Conservation (phyloP, 2,888 invertebrate genomes). For the Patella ulyssiponensis region DNA sequence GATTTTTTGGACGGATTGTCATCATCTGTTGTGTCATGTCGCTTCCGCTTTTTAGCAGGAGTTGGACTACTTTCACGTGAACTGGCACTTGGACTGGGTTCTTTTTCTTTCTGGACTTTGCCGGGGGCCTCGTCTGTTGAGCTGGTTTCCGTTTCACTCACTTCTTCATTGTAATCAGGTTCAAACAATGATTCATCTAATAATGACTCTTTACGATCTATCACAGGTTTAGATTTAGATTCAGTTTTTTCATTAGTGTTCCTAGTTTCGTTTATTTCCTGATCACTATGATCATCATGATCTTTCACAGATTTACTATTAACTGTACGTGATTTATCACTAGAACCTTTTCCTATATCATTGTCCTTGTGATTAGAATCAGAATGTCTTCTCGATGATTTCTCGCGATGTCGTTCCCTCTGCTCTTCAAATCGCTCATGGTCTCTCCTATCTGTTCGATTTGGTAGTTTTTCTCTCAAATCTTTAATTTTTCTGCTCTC, state of each 20-base stretch:
- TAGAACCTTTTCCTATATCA: constrained; percentile 38
- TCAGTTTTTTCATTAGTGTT: background rate
- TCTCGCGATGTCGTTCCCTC: constrained; percentile 19
- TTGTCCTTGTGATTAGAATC: constrained; percentile 26
- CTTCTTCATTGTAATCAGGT: constrained; percentile 62
- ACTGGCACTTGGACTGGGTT: constrained; percentile 16
- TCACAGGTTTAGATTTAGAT: constrained; percentile 1
- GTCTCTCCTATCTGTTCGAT: constrained; percentile 16
- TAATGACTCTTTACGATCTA: constrained; percentile 61
- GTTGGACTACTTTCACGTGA: constrained; percentile 29
- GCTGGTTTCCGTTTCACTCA: constrained; percentile 30
- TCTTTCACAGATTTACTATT: constrained; percentile 15
- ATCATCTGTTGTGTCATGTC: constrained; percentile 29
- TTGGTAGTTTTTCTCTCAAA: constrained; percentile 16
- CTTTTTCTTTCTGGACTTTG: constrained; percentile 21
- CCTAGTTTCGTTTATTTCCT: constrained; percentile 3
- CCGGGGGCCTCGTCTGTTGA: constrained; percentile 13
- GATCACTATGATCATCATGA: background rate
- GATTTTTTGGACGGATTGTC: constrained; percentile 29
- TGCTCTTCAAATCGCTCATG: background rate
- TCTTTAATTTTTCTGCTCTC: constrained; percentile 6
- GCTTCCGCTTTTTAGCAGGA: constrained; percentile 31
- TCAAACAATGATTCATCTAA: constrained; percentile 65
- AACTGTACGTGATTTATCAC: constrained; percentile 27
- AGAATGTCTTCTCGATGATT: constrained; percentile 15